Conservation (phyloP, 2,797 vertebrate species). For the Sebastes steindachneri region DNA sequence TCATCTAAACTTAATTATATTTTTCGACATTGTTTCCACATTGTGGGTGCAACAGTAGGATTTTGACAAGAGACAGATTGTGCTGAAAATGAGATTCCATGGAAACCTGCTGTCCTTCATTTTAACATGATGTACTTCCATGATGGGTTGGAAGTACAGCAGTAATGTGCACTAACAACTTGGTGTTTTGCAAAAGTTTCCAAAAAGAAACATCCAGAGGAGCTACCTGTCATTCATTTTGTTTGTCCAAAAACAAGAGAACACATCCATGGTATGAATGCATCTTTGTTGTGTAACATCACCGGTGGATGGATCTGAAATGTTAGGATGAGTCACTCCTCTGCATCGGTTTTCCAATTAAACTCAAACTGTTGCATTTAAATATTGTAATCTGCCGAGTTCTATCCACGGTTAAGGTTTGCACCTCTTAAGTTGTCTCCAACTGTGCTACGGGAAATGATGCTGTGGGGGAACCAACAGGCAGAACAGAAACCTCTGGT, state of each 20-base stretch:
- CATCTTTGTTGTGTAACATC: neutral
- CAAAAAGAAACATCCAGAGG: neutral
- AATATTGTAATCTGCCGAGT: neutral
- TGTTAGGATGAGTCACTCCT: neutral
- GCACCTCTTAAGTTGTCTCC: neutral
- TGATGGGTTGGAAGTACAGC: neutral
- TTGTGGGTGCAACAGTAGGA: neutral
- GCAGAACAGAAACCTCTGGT: neutral
- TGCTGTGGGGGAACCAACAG: neutral
- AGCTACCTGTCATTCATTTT: neutral
- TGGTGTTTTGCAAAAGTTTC: neutral
- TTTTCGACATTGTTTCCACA: neutral
- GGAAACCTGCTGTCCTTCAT: neutral
- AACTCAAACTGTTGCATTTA: slow-evolving; percentile 1
- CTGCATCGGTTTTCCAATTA: neutral
- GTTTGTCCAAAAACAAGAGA: neutral
- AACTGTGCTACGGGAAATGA: neutral
- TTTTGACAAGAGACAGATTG: slow-evolving; percentile 6
- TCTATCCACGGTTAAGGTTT: neutral
- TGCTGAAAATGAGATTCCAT: slow-evolving; percentile 19
- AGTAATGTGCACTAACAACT: neutral
- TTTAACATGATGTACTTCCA: slow-evolving; percentile 5
- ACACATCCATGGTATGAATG: neutral
- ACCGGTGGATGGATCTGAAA: neutral
- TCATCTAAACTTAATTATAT: neutral